These are phyloP conservation scores for Propithecus coquereli DNA, from an alignment of 2,113 vertebrate species.

Conservation along the genomic window DNA sequence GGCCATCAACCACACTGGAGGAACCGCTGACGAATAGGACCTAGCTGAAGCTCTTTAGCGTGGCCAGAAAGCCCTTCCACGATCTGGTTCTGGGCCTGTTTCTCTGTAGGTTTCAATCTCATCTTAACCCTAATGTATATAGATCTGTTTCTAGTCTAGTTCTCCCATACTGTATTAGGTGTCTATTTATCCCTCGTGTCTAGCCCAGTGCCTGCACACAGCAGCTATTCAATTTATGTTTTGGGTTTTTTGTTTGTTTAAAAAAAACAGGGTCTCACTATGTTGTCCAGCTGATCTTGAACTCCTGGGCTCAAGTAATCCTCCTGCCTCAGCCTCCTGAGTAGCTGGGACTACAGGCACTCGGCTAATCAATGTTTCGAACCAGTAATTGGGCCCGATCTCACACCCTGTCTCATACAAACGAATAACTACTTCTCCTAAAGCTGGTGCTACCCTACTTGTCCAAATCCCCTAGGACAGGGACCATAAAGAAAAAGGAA, in stretches of 20 bases:
- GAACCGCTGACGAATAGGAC: too few species aligned
- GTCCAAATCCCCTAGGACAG: background rate
- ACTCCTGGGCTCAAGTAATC: too few species aligned
- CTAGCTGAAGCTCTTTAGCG: background rate
- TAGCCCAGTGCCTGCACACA: background rate
- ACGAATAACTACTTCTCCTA: background rate
- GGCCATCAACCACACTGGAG: too few species aligned
- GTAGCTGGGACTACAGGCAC: too few species aligned
- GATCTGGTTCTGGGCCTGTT: background rate
- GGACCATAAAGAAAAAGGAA: background rate
- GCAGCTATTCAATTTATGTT: background rate
- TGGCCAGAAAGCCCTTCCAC: background rate
- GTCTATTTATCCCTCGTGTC: background rate
- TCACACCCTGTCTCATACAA: background rate
- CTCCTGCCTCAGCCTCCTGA: too few species aligned
- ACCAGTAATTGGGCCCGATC: background rate
- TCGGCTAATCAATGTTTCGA: background rate
- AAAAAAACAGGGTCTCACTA: too few species aligned
- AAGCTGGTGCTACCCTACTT: background rate
- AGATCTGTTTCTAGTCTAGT: background rate
- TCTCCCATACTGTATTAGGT: background rate
- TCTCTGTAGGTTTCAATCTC: background rate
- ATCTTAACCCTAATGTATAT: background rate
- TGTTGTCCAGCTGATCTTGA: too few species aligned
- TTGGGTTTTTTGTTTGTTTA: too few species aligned